Percentiles rank a stretch among this genome's conserved stretches.
These are phyloP conservation scores for Cygnus olor DNA, from an alignment of 2,797 vertebrate genomes.

Conservation along the genomic window DNA sequence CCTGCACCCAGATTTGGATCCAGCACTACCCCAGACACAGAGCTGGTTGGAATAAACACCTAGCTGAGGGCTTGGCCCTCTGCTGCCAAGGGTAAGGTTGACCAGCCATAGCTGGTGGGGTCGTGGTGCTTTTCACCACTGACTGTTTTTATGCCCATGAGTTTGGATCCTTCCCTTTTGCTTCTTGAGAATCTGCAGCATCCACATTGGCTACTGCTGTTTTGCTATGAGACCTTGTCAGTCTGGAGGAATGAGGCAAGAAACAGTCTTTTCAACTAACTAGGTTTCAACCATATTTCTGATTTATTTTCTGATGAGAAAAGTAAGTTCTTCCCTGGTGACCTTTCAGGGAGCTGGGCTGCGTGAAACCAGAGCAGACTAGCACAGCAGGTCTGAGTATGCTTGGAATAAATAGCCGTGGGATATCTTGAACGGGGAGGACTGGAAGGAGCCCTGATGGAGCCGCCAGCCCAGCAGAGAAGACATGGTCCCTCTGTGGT, in stretches of 20 bases:
- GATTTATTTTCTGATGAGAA: background rate
- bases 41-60: background rate
- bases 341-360: background rate
- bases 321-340: background rate
- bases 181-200: background rate
- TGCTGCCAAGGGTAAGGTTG: background rate
- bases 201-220: background rate
- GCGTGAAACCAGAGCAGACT: background rate
- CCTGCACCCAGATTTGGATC: background rate
- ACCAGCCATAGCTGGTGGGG: background rate
- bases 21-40: background rate
- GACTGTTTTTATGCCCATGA: accelerated
- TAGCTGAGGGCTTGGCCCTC: background rate
- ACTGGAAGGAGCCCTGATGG: background rate
- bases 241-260: background rate
- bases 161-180: background rate
- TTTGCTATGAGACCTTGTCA: background rate
- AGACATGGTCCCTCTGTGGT: background rate
- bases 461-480: background rate
- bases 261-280: background rate
- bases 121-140: background rate
- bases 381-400: background rate
- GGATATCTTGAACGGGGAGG: background rate
- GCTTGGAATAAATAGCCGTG: background rate
- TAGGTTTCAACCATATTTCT: background rate